A percentile compares a stretch with the other conserved stretches of the same genome.
phyloP scores from a whole-genome alignment of 2,888 invertebrate species.

The Acrobasis suavella region DNA sequence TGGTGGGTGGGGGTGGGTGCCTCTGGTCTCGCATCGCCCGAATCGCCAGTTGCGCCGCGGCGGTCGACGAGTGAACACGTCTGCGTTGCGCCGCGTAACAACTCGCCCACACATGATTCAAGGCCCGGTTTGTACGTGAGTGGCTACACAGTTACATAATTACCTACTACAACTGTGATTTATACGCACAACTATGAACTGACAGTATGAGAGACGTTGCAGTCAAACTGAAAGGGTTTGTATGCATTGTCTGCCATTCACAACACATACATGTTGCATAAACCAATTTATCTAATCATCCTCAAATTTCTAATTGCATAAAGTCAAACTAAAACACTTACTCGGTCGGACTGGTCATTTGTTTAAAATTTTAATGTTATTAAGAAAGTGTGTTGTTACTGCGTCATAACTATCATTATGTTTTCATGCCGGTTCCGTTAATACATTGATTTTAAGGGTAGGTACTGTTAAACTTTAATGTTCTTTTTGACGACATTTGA shows the following conservation, averaged over 20 bases:
- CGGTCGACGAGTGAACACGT: constrained; percentile 59
- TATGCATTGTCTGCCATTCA: constrained; percentile 11
- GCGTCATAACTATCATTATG: no score
- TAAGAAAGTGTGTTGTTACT: not conserved
- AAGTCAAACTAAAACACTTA: not conserved
- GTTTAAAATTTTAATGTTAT: not conserved
- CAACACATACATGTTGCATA: constrained; percentile 14
- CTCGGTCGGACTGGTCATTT: not conserved
- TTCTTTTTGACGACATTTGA: no score
- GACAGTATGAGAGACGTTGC: constrained; percentile 21
- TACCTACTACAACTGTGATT: constrained; percentile 28
- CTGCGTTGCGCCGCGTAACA: constrained; percentile 45
- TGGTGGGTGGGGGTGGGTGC: constrained; percentile 34
- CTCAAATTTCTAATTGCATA: not conserved
- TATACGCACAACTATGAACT: constrained; percentile 26
- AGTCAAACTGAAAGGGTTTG: constrained; percentile 17
- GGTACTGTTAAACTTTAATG: no score
- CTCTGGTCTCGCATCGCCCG: constrained; percentile 45
- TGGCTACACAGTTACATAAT: constrained; percentile 61
- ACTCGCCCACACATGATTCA: constrained; percentile 56
- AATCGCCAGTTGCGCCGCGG: constrained; percentile 71
- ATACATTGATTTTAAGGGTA: no score
- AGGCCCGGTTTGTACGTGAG: constrained; percentile 63
- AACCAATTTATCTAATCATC: constrained; percentile 2
- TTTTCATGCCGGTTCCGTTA: no score